Evolutionary conservation across 2,888 invertebrate genomes (phyloP).

Genomic region (Drepanosiphum platanoidis): DNA sequence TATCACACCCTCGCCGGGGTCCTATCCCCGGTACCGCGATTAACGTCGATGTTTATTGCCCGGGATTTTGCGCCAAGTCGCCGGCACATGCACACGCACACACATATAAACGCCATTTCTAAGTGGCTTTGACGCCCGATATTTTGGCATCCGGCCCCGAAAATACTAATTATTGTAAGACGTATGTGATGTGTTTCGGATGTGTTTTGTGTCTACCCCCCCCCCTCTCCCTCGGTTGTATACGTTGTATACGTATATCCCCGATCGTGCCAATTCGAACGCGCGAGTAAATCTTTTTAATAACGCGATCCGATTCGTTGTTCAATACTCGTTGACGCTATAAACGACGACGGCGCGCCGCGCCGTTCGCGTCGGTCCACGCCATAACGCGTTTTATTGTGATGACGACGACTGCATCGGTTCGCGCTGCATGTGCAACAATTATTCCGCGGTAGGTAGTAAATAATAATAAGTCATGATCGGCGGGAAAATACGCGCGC

Average conservation of each 20-base stretch:
- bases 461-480: no score
- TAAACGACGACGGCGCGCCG: no score
- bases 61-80: slow-evolving; percentile 47
- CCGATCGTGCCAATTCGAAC: slow-evolving; percentile 22
- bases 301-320: not conserved
- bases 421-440: no score
- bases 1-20: not conserved
- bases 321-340: not conserved
- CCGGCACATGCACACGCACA: no score
- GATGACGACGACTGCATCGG: no score
- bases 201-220: slow-evolving; percentile 22
- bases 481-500: no score
- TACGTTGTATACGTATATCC: not conserved
- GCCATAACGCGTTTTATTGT: no score
- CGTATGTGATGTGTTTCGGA: slow-evolving; percentile 43
- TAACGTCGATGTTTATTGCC: slow-evolving; percentile 48
- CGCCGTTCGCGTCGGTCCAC: no score
- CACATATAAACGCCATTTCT: slow-evolving; percentile 26
- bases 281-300: slow-evolving; percentile 15
- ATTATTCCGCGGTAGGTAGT: no score
- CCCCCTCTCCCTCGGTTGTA: no score
- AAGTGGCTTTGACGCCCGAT: slow-evolving; percentile 53
- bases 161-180: slow-evolving; percentile 56
- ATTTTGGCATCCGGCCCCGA: slow-evolving; percentile 54
- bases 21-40: slow-evolving; percentile 5